These are phyloP conservation scores for Geodia barretti DNA, from an alignment of 37 sponge, comb jelly and placozoan species.

Conservation along the genomic window DNA sequence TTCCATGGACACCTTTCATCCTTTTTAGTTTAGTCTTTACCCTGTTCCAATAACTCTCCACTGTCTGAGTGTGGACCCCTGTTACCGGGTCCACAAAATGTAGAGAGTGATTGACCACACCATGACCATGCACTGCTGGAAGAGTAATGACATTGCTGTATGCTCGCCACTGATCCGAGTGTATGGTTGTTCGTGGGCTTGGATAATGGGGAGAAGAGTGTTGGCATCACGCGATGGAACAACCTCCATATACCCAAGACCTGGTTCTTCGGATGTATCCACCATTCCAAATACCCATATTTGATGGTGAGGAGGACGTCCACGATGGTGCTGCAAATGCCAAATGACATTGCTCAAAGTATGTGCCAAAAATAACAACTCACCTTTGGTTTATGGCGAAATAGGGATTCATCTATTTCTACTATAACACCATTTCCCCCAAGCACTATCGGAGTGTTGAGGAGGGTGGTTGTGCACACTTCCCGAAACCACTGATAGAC, in stretches of 20 bases:
- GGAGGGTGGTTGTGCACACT: conserved; percentile 40
- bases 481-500: conserved; percentile 54
- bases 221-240: conserved; percentile 39
- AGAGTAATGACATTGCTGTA: not conserved
- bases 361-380: no score
- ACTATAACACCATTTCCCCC: conserved; percentile 41
- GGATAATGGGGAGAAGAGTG: conserved; percentile 70
- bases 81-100: conserved; percentile 54
- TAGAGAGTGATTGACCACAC: conserved; percentile 4
- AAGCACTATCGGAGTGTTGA: conserved; percentile 7
- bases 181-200: conserved; percentile 50
- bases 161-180: conserved; percentile 60
- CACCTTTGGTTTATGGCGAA: conserved; percentile 57
- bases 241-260: conserved; percentile 66
- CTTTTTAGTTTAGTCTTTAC: conserved; percentile 54
- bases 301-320: conserved; percentile 35
- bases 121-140: no score
- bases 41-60: conserved; percentile 69
- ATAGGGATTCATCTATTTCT: conserved; percentile 57
- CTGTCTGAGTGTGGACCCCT: conserved; percentile 61
- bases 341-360: no score
- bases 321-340: conserved; percentile 51
- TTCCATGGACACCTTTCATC: conserved; percentile 50
- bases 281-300: conserved; percentile 80
- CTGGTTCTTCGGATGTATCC: conserved; percentile 26